Percentiles rank a stretch among this genome's conserved stretches.
Conservation (phyloP, 2,113 vertebrate species). For the Calyptomena viridis region DNA sequence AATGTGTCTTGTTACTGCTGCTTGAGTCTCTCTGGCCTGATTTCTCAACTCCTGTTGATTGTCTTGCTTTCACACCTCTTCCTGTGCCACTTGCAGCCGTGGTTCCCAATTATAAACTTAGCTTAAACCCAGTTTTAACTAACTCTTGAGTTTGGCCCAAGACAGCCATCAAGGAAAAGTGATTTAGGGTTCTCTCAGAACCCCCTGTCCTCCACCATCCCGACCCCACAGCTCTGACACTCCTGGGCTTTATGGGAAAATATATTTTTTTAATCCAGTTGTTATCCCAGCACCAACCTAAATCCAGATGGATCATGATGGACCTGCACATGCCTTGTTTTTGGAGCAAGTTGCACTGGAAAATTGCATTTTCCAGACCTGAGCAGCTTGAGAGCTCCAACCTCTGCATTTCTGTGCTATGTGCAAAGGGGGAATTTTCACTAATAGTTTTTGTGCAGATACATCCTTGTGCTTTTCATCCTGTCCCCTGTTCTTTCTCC, state of each 20-base stretch:
- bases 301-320: not conserved
- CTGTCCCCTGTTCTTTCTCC: not conserved
- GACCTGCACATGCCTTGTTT: not conserved
- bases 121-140: not conserved
- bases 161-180: not conserved
- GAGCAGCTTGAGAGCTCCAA: not conserved
- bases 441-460: not conserved
- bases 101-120: not conserved
- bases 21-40: not conserved
- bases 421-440: not conserved
- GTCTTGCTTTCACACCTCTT: not conserved
- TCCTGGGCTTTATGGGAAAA: not conserved
- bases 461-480: not conserved
- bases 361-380: not conserved
- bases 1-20: not conserved
- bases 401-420: not conserved
- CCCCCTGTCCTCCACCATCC: not conserved
- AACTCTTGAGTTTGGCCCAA: not conserved
- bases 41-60: accelerated
- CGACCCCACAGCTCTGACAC: not conserved
- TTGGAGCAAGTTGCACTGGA: not conserved
- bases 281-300: not conserved
- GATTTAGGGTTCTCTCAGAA: not conserved
- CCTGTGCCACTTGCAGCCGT: not conserved
- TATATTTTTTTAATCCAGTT: not conserved